These are phyloP conservation scores for Pelosia muscerda DNA, from an alignment of 2,888 invertebrate species.

Conservation along the genomic window DNA sequence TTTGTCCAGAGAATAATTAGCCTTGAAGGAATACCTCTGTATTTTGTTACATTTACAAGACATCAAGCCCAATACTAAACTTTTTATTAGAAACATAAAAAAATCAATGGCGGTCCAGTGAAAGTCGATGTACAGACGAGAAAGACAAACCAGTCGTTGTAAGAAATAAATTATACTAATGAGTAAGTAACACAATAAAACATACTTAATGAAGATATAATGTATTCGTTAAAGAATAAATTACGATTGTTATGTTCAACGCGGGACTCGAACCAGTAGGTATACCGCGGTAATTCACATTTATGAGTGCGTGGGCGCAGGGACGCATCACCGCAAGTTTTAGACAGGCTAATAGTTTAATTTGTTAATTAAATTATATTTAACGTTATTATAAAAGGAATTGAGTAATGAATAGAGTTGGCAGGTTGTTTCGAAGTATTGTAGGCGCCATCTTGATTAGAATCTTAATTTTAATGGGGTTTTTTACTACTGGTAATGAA, in stretches of 20 bases:
- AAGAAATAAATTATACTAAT: constrained; percentile 55
- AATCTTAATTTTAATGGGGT: neutral
- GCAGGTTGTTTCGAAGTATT: constrained; percentile 1
- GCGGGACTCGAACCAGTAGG: constrained; percentile 36
- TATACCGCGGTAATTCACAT: constrained; percentile 33
- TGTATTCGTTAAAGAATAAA: constrained; percentile 55
- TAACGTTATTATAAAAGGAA: constrained; percentile 17
- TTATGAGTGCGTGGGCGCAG: constrained; percentile 46
- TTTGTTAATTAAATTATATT: constrained; percentile 36
- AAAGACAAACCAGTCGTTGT: constrained; percentile 23
- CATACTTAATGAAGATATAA: constrained; percentile 52
- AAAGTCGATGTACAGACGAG: constrained; percentile 16
- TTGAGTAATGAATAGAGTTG: constrained; percentile 10
- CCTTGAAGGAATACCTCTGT: neutral
- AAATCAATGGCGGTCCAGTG: constrained; percentile 7
- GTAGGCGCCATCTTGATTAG: neutral
- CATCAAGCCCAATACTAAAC: neutral
- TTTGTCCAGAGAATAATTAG: neutral
- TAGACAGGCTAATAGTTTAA: constrained; percentile 35
- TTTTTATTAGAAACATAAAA: constrained; percentile 14
- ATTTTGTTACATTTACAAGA: neutral
- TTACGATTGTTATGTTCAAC: constrained; percentile 45
- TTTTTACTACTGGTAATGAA: neutral
- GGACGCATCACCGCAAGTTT: constrained; percentile 8
- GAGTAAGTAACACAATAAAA: constrained; percentile 52